phyloP scores from a whole-genome alignment of 2,888 invertebrate genomes.

The Stratiomys singularior region DNA sequence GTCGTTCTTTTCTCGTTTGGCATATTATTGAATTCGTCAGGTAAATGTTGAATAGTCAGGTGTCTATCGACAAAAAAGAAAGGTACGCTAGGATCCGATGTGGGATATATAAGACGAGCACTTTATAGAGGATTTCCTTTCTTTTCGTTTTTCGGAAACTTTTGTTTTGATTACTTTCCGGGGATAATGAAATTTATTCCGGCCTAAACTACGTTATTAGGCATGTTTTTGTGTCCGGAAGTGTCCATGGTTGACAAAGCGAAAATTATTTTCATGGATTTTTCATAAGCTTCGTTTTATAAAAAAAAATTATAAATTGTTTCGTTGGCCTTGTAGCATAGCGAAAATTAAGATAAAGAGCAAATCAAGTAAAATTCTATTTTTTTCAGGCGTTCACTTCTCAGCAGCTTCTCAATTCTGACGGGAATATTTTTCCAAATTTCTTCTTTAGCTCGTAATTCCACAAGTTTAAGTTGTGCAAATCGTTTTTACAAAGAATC shows the following conservation, averaged over 20 bases:
- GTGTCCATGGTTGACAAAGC: conserved; percentile 16
- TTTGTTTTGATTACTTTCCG: conserved; percentile 32
- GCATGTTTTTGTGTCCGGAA: conserved; percentile 2
- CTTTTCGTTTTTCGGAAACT: neutral
- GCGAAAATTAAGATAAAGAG: too few species aligned
- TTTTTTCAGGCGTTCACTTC: too few species aligned
- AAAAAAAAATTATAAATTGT: too few species aligned
- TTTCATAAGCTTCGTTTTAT: conserved; percentile 31
- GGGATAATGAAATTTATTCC: neutral
- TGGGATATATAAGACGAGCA: neutral
- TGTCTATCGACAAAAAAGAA: conserved; percentile 2
- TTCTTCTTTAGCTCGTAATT: too few species aligned
- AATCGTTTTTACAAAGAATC: too few species aligned
- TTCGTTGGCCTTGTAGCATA: too few species aligned
- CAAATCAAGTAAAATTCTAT: too few species aligned
- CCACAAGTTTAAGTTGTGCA: too few species aligned
- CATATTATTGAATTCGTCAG: conserved; percentile 7
- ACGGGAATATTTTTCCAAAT: too few species aligned
- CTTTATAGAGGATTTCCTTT: neutral
- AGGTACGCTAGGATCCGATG: conserved; percentile 3
- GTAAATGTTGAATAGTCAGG: neutral
- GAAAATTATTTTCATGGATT: conserved; percentile 17
- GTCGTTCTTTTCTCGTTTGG: neutral
- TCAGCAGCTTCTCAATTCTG: too few species aligned
- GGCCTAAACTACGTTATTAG: neutral